phyloP scores from a whole-genome alignment of 92 coral and sea anemone species.

The Diadumene lineata region DNA sequence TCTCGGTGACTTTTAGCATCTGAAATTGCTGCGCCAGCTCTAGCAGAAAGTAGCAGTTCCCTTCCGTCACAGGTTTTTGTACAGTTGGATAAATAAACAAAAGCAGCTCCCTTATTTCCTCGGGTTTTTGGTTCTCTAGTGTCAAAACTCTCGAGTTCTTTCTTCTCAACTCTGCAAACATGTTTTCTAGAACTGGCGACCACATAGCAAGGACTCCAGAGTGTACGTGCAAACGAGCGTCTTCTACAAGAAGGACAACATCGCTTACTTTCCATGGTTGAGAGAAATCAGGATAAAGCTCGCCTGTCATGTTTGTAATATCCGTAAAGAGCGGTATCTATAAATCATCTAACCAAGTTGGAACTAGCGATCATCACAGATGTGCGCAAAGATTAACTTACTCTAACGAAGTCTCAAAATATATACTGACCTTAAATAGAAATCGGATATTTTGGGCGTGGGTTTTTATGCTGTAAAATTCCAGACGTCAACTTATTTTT shows the following conservation, averaged over 20 bases:
- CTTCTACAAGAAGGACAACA: constrained; percentile 37
- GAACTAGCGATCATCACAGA: background rate
- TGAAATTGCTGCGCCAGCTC: constrained; percentile 31
- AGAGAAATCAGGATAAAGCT: constrained; percentile 38
- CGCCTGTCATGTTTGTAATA: constrained; percentile 4
- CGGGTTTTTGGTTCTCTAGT: constrained; percentile 26
- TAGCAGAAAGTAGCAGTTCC: constrained; percentile 33
- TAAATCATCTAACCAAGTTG: background rate
- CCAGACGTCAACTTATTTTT: constrained; percentile 5
- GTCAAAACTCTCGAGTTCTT: constrained; percentile 33
- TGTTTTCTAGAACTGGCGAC: constrained; percentile 38
- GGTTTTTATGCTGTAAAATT: background rate
- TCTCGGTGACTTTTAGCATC: constrained; percentile 38
- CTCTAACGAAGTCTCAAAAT: too few species aligned
- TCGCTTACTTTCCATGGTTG: constrained; percentile 59
- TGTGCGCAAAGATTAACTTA: background rate
- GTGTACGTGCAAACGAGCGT: constrained; percentile 41
- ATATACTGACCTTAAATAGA: too few species aligned
- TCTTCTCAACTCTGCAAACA: constrained; percentile 37
- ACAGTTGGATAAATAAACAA: constrained; percentile 42
- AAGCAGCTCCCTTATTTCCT: constrained; percentile 32
- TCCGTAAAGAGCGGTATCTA: too few species aligned
- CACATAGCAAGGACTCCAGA: constrained; percentile 39
- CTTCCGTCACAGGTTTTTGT: constrained; percentile 29
- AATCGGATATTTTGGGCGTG: background rate